Conservation (phyloP, 2,797 vertebrate species). For the Lutra lutra region DNA sequence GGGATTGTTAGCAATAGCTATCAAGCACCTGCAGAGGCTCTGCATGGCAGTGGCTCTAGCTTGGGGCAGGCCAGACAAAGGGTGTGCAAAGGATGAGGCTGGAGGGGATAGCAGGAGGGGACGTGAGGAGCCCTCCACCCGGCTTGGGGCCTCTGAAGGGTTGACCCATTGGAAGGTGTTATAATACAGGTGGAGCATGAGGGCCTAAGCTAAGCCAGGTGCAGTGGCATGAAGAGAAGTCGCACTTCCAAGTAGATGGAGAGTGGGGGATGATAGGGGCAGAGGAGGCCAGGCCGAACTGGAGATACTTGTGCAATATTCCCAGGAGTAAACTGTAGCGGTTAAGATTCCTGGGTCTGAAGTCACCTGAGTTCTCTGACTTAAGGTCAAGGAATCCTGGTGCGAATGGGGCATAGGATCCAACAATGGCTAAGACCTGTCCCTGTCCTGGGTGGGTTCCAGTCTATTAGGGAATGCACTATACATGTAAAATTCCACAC, state of each 20-base stretch:
- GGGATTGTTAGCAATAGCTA: background rate
- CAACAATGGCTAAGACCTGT: background rate
- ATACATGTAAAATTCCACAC: too few species aligned
- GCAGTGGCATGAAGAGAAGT: background rate
- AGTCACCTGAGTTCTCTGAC: background rate
- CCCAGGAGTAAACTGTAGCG: fast-evolving
- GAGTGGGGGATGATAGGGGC: fast-evolving
- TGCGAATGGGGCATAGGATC: background rate
- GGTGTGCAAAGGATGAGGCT: background rate
- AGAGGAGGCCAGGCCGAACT: fast-evolving
- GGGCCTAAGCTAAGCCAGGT: background rate
- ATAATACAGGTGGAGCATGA: background rate
- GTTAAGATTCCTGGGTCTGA: background rate
- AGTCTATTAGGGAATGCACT: background rate
- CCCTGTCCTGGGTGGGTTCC: background rate
- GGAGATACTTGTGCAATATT: fast-evolving
- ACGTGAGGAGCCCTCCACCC: fast-evolving
- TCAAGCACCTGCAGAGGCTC: background rate
- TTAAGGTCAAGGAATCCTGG: background rate
- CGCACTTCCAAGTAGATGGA: background rate
- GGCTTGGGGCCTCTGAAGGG: background rate
- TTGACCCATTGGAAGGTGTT: fast-evolving
- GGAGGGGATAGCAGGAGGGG: background rate
- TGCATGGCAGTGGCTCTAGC: background rate
- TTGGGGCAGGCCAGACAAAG: background rate